Evolutionary conservation across 2,888 invertebrate genomes (phyloP), one percentile per base, ranked within the genome.

Genomic region (Apotomis turbidana): DNA sequence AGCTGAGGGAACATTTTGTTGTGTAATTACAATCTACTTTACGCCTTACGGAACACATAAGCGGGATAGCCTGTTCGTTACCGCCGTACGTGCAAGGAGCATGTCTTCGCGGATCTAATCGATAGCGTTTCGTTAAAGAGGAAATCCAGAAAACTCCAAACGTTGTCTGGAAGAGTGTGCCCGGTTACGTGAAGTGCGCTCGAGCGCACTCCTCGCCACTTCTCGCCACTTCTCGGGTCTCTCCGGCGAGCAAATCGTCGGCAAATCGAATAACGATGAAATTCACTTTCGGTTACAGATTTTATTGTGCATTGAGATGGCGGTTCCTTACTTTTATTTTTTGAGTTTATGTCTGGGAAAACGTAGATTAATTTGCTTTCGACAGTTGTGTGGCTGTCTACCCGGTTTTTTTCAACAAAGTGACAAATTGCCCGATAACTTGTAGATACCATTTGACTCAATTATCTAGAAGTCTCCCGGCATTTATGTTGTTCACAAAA

Each of bases 221-320:
- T 74, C 77, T 68, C 72, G 60, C 52, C 60, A 59, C 70, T 61
- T 27, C n/a, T 58, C 69, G 51, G 12, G 59, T 36, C 68, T 63
- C 44, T 27, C 46, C 51, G 66, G n/a, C 46, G 61, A 51, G 70
- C 68, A 70, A 74, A 70, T 70, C 74, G 66, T 57, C 59, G 61
- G 64, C 58, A 72, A 72, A 72, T 72, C 72, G 72, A 72, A 72
- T 72, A 72, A 72, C 68, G 72, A 72, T 68, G 68, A 68, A 68
- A 72, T 72, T 63, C 72, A 72, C 72, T 72, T 72, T 71, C 71
- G 61, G 61, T 61, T 61, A 55, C 66, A 13, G 57, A 67, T 71
- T 72, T 72, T 72, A 72, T 68, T 72, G 58, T 68, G 54, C 72
- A 72, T 44, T 72, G 72, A 72, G 57, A 66, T 55, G 60, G 55